Evolutionary conservation across 2,113 vertebrate species (phyloP).

Genomic region (Corythornis cristatus): DNA sequence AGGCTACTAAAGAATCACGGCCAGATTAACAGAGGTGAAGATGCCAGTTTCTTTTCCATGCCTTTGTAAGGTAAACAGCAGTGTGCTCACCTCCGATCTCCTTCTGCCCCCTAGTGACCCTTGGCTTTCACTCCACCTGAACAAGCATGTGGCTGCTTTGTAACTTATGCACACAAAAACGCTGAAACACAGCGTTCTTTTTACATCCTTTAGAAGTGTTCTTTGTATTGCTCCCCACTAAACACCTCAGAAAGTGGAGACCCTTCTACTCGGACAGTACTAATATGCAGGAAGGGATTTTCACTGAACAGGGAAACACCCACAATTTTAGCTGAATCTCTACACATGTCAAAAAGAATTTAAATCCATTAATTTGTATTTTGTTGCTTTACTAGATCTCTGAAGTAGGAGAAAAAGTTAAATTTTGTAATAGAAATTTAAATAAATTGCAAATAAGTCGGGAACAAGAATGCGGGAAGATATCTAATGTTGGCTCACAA

Average conservation of each 20-base stretch:
- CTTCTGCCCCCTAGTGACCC: slow-evolving; percentile 16
- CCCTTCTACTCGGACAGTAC: background rate
- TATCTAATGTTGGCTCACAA: background rate
- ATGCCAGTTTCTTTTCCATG: background rate
- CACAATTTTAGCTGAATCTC: background rate
- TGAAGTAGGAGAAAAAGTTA: background rate
- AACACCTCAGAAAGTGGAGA: background rate
- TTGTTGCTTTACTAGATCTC: background rate
- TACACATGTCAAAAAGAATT: background rate
- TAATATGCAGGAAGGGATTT: background rate
- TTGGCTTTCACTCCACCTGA: background rate
- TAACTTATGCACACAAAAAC: background rate
- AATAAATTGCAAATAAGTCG: background rate
- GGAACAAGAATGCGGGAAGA: background rate
- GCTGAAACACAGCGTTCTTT: background rate
- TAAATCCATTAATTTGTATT: background rate
- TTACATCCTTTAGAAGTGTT: background rate
- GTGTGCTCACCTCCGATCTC: background rate
- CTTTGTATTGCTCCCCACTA: background rate
- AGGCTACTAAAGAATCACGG: background rate
- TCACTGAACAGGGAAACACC: background rate
- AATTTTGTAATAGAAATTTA: background rate
- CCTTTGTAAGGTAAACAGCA: background rate
- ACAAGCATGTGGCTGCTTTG: background rate
- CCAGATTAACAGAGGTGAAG: background rate